A percentile compares a stretch with the other conserved stretches of the same genome.
These are phyloP conservation scores for Muricea muricata DNA, from an alignment of 92 coral and sea anemone genomes.

Conservation along the genomic window DNA sequence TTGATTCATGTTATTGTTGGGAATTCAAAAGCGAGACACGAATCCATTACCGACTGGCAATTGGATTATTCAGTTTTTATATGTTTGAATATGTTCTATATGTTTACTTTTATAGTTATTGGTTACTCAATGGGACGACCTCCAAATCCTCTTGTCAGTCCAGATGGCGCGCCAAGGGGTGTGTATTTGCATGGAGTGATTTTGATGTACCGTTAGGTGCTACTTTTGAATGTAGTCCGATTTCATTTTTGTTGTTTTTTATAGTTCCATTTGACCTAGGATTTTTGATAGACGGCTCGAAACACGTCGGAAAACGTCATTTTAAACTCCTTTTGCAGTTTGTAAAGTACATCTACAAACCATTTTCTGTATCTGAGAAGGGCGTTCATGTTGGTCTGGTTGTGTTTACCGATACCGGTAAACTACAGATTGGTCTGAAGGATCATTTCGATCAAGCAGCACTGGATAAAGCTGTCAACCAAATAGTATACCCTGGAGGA, in stretches of 20 bases:
- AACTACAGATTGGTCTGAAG: slow-evolving; percentile 64
- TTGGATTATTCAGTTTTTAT: no score
- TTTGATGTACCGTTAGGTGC: no score
- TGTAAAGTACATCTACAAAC: slow-evolving; percentile 68
- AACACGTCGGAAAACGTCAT: slow-evolving; percentile 40
- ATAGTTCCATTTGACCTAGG: slow-evolving; percentile 69
- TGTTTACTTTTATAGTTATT: slow-evolving; percentile 4
- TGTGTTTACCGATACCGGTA: slow-evolving; percentile 65
- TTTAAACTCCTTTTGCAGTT: slow-evolving; percentile 64
- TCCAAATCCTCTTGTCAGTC: background rate
- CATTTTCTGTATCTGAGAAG: slow-evolving; percentile 64
- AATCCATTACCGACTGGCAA: no score
- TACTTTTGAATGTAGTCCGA: no score
- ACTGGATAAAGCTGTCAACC: slow-evolving; percentile 66
- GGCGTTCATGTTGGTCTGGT: slow-evolving; percentile 83
- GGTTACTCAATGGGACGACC: slow-evolving; percentile 24
- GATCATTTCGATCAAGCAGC: slow-evolving; percentile 60
- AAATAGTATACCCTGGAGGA: slow-evolving; percentile 61
- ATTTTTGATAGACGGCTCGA: slow-evolving; percentile 68
- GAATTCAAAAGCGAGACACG: no score
- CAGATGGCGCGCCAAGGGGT: background rate
- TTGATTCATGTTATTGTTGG: no score
- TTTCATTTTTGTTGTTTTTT: no score
- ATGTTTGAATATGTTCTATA: background rate
- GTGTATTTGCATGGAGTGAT: background rate